phyloP scores from a whole-genome alignment of 2,113 vertebrate genomes.

The Paedocypris sp. region DNA sequence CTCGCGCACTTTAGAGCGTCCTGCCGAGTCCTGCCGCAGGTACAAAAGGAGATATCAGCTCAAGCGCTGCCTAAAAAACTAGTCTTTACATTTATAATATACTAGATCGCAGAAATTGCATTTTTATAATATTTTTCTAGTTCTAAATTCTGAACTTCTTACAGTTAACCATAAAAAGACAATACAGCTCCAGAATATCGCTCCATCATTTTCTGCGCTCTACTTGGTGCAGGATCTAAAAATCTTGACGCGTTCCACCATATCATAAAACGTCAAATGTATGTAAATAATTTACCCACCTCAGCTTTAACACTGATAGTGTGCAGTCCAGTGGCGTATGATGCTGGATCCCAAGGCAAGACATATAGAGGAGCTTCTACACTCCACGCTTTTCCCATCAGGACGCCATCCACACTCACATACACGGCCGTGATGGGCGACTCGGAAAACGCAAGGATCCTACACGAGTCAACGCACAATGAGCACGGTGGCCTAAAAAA shows the following conservation, averaged over 20 bases:
- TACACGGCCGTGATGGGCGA: slow-evolving; percentile 66
- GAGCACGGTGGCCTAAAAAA: not conserved
- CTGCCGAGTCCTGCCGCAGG: slow-evolving; percentile 68
- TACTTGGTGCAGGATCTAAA: too few species aligned
- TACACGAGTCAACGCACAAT: slow-evolving; percentile 34
- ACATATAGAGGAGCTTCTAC: slow-evolving; percentile 80
- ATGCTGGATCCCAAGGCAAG: slow-evolving; percentile 74
- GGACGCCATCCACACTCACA: slow-evolving; percentile 68
- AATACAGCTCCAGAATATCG: too few species aligned
- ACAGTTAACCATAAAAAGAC: too few species aligned
- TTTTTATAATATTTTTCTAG: too few species aligned
- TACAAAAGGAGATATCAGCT: not conserved
- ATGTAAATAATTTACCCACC: too few species aligned
- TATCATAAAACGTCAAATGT: too few species aligned
- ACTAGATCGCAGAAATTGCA: too few species aligned
- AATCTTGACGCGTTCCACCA: too few species aligned
- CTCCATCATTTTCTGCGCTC: too few species aligned
- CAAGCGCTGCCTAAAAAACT: not conserved
- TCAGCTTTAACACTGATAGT: slow-evolving; percentile 74
- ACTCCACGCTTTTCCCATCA: slow-evolving; percentile 62
- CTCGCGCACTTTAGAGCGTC: slow-evolving; percentile 55
- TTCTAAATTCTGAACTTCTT: too few species aligned
- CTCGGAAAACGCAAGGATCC: slow-evolving; percentile 84
- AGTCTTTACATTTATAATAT: not conserved
- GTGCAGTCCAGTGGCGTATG: slow-evolving; percentile 74